phyloP scores from a whole-genome alignment of 2,888 invertebrate genomes.

The Heliconius ethilla region DNA sequence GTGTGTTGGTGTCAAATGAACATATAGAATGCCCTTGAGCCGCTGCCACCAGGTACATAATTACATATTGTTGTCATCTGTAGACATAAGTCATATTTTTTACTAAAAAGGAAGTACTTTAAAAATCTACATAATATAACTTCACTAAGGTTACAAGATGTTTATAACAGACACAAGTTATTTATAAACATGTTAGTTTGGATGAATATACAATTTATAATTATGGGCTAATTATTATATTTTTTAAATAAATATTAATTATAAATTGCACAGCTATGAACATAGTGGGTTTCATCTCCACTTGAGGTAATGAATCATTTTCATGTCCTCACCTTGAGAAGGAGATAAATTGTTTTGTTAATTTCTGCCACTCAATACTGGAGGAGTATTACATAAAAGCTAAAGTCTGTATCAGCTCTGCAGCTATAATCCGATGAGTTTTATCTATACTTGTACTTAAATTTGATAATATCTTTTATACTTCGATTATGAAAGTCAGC shows the following conservation, averaged over 20 bases:
- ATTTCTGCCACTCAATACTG: too few relatives aligned
- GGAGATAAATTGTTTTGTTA: too few relatives aligned
- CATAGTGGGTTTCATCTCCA: too few relatives aligned
- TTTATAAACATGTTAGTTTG: neutral
- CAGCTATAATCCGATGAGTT: neutral
- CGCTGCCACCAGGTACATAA: constrained; percentile 42
- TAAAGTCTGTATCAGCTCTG: neutral
- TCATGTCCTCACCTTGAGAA: too few relatives aligned
- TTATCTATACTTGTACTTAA: constrained; percentile 10
- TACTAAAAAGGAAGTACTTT: neutral
- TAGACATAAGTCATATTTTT: neutral
- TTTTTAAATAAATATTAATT: neutral
- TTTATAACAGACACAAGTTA: neutral
- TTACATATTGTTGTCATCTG: constrained; percentile 32
- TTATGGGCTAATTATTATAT: neutral
- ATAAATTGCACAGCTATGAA: too few relatives aligned
- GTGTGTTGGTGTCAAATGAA: constrained; percentile 50
- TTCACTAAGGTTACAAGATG: neutral
- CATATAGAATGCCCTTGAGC: constrained; percentile 55
- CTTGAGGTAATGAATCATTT: too few relatives aligned
- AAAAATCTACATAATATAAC: neutral
- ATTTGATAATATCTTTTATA: neutral
- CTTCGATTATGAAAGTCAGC: neutral
- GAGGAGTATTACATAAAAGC: neutral
- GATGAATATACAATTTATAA: neutral